phyloP scores from a whole-genome alignment of 2,113 vertebrate species.

The Pluvialis apricaria region DNA sequence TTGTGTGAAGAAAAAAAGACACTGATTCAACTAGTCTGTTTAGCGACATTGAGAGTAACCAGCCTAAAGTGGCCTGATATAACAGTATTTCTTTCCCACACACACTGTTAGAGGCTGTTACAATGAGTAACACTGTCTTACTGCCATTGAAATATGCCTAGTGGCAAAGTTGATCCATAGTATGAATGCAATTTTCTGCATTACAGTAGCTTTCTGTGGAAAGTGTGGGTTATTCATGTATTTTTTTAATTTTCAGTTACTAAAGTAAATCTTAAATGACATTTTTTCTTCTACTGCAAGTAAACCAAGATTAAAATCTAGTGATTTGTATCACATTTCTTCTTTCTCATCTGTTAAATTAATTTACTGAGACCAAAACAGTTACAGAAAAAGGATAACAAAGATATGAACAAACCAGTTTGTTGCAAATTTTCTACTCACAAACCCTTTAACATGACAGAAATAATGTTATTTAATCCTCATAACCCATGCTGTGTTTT shows the following conservation, averaged over 20 bases:
- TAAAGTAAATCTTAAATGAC: neutral
- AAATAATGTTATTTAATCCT: neutral
- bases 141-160: neutral
- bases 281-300: neutral
- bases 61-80: neutral
- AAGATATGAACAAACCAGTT: neutral
- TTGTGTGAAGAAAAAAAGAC: neutral
- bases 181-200: neutral
- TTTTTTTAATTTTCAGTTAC: neutral
- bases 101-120: neutral
- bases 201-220: neutral
- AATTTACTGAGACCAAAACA: neutral
- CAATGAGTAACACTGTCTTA: neutral
- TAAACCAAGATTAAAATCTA: neutral
- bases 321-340: neutral
- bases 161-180: neutral
- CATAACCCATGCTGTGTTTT: neutral
- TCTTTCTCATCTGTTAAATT: neutral
- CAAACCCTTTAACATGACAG: neutral
- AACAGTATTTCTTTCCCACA: neutral
- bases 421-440: neutral
- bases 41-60: neutral
- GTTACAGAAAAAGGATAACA: neutral
- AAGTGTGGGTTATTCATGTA: neutral
- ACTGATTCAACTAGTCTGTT: neutral